phyloP scores from a whole-genome alignment of 2,797 vertebrate genomes.

The Muscicapa comitata region DNA sequence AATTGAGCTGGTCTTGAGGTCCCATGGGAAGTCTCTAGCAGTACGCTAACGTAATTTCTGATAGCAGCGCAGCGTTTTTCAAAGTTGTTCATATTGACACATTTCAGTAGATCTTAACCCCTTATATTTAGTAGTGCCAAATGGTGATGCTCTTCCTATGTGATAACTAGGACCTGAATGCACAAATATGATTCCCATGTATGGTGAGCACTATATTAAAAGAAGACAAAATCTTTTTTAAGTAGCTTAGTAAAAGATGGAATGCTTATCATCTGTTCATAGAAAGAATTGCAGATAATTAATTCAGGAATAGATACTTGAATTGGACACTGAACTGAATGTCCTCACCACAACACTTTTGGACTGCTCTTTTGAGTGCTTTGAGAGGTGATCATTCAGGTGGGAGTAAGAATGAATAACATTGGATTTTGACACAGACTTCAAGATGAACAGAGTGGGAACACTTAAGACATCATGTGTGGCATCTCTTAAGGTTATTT shows the following conservation, averaged over 20 bases:
- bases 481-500: not conserved
- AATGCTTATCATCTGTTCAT: not conserved
- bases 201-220: not conserved
- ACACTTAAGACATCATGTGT: not conserved
- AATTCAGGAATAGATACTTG: not conserved
- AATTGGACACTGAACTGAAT: not conserved
- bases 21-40: not conserved
- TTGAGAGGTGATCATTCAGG: not conserved
- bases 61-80: not conserved
- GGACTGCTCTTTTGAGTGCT: not conserved
- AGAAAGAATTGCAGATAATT: not conserved
- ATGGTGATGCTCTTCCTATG: not conserved
- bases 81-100: not conserved
- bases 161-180: not conserved
- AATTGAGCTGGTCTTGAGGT: not conserved
- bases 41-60: not conserved
- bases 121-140: not conserved
- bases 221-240: not conserved
- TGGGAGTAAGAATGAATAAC: not conserved
- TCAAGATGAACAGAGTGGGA: not conserved
- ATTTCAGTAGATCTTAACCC: not conserved
- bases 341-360: not conserved
- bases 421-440: not conserved
- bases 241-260: not conserved
- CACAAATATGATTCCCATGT: not conserved